Evolutionary conservation across 2,113 vertebrate genomes (phyloP).

Genomic region (Megaceryle torquata): DNA sequence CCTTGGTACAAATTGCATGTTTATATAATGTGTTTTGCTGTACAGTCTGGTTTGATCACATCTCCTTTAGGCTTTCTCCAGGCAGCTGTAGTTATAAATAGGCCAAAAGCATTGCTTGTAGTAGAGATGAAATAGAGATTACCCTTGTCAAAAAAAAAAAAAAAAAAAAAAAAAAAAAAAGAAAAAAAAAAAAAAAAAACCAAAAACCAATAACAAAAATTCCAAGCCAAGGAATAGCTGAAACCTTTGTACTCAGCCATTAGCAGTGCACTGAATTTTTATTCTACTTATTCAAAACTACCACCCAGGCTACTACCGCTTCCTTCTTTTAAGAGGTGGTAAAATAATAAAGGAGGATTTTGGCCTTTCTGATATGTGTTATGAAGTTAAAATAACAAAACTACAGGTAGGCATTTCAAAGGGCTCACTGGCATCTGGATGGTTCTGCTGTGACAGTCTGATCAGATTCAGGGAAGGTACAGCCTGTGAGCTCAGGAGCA

Average conservation of each 20-base stretch:
- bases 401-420: background rate
- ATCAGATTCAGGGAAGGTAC: background rate
- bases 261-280: background rate
- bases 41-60: conserved; percentile 41
- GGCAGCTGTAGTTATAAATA: conserved; percentile 48
- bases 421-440: background rate
- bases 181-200: background rate
- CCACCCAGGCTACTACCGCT: background rate
- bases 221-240: background rate
- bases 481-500: background rate
- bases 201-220: no score
- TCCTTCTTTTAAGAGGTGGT: background rate
- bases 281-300: background rate
- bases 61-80: conserved; percentile 39
- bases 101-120: conserved; percentile 12
- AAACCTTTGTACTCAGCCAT: background rate
- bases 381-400: background rate
- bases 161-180: background rate
- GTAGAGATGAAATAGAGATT: conserved; percentile 29
- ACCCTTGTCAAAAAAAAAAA: background rate
- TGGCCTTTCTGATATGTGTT: background rate
- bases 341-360: background rate
- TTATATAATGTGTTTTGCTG: conserved; percentile 39
- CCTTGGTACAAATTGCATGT: background rate
- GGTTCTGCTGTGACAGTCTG: background rate